Evolutionary conservation across 2,797 vertebrate species (phyloP).

Genomic region (Sandelia bainsii): DNA sequence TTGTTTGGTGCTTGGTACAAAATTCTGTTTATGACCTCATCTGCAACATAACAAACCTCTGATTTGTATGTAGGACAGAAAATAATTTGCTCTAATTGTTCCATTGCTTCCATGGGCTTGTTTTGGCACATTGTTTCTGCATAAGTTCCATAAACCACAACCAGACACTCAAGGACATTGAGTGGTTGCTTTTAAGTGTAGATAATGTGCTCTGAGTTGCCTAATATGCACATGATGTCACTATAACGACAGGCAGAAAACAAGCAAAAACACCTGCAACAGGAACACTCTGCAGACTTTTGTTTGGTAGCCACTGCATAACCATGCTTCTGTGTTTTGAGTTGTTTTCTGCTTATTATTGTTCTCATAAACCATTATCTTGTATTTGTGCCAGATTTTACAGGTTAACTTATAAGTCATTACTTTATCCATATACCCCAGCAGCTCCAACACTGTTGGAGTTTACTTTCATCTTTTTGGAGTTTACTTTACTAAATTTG

Average conservation of each 20-base stretch:
- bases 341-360: too few species aligned
- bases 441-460: background rate
- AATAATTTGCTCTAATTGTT: background rate
- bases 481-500: background rate
- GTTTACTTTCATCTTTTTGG: too few species aligned
- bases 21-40: background rate
- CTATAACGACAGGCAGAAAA: background rate
- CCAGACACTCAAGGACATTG: background rate
- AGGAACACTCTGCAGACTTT: background rate
- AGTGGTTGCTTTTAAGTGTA: background rate
- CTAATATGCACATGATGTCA: too few species aligned
- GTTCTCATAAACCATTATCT: too few species aligned
- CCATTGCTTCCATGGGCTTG: background rate
- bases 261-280: background rate
- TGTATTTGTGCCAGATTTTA: background rate
- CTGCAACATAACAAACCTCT: background rate
- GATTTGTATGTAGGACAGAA: conserved; percentile 4
- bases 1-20: background rate
- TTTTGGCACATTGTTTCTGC: background rate
- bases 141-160: background rate
- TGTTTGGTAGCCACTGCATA: background rate
- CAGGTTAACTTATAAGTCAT: background rate
- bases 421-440: background rate
- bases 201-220: background rate
- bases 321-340: too few species aligned